Conservation (phyloP, 1,140 invertebrate genomes). For the Conopomorpha cramerella region DNA sequence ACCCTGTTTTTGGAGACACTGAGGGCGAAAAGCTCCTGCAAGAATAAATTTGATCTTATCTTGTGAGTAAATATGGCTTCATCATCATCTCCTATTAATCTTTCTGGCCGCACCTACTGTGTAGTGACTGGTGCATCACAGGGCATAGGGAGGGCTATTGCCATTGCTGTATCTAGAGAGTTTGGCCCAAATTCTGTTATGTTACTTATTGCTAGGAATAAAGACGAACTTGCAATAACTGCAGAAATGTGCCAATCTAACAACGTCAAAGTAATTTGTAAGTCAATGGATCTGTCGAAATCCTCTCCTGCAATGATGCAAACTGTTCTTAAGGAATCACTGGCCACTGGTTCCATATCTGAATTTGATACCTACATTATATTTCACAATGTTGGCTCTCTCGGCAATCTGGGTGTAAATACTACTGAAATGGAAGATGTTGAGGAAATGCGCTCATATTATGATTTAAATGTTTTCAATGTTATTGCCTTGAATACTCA, state of each 20-base stretch:
- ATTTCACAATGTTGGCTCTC: constrained; percentile 88
- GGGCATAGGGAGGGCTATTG: constrained; percentile 83
- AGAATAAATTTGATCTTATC: constrained; percentile 18
- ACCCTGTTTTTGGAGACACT: constrained; percentile 46
- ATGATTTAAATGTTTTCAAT: constrained; percentile 80
- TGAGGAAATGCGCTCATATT: constrained; percentile 69
- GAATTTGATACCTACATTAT: constrained; percentile 74
- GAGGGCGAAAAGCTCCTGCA: constrained; percentile 41
- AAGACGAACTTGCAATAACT: constrained; percentile 66
- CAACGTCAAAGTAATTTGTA: constrained; percentile 59
- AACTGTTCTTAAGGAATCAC: constrained; percentile 45
- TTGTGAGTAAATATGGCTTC: constrained; percentile 50
- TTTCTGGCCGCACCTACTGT: constrained; percentile 57
- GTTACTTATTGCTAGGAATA: constrained; percentile 77
- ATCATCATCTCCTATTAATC: constrained; percentile 34
- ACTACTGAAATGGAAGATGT: constrained; percentile 66
- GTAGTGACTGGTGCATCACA: constrained; percentile 86
- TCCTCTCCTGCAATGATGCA: constrained; percentile 52
- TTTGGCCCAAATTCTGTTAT: constrained; percentile 69
- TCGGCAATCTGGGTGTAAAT: constrained; percentile 74
- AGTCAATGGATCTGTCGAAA: constrained; percentile 64
- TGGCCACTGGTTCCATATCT: constrained; percentile 29
- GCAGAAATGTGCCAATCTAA: constrained; percentile 58
- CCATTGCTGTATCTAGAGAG: constrained; percentile 68
- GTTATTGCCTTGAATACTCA: constrained; percentile 77